These are phyloP conservation scores for Forbesichthys papilliferus DNA, from an alignment of 2,113 vertebrate genomes.

Conservation along the genomic window DNA sequence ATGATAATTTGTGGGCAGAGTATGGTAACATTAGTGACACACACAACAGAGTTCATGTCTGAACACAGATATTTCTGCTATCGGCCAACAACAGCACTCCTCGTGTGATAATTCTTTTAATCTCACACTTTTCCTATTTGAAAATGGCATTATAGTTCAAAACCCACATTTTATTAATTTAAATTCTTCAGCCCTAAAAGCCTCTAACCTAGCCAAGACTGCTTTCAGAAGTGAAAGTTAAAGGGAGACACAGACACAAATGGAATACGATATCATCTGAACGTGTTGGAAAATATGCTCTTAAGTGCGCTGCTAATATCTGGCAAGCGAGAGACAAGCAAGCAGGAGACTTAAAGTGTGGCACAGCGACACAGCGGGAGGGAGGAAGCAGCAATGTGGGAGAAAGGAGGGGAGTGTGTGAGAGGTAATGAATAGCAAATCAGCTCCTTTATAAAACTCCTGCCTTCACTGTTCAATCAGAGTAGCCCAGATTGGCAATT, in stretches of 20 bases:
- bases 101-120: too few relatives aligned
- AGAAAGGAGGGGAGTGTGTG: slow-evolving; percentile 48
- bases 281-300: too few relatives aligned
- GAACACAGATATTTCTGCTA: too few relatives aligned
- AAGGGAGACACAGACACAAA: too few relatives aligned
- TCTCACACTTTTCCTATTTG: not conserved
- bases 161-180: too few relatives aligned
- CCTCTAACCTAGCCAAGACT: slow-evolving; percentile 34
- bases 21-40: too few relatives aligned
- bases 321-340: slow-evolving; percentile 36
- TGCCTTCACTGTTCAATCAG: slow-evolving; percentile 76
- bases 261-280: too few relatives aligned
- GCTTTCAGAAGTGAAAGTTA: slow-evolving; percentile 19
- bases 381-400: slow-evolving; percentile 38
- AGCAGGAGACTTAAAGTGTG: slow-evolving; percentile 55
- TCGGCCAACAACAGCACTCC: too few relatives aligned
- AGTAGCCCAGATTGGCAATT: slow-evolving; percentile 71
- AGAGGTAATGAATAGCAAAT: slow-evolving; percentile 78
- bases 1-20: too few relatives aligned
- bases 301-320: not conserved
- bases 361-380: slow-evolving; percentile 43
- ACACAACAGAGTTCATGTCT: too few relatives aligned
- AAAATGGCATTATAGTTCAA: slow-evolving; percentile 6
- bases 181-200: not conserved
- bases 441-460: slow-evolving; percentile 73